phyloP scores from a whole-genome alignment of 1,140 invertebrate genomes.

The Acyrthosiphon pisum region DNA sequence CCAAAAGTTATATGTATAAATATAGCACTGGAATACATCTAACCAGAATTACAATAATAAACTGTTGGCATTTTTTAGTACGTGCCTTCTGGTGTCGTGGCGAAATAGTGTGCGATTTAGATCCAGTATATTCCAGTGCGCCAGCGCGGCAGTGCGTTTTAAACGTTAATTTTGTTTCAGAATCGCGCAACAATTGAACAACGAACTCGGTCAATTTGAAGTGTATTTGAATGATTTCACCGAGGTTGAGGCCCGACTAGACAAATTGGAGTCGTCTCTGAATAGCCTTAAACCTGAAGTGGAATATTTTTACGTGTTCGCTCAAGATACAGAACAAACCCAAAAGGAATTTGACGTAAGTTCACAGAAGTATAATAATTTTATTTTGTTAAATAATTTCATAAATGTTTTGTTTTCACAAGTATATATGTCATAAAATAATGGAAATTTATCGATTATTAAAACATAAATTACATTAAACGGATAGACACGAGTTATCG shows the following conservation, averaged over 20 bases:
- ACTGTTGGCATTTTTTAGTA: constrained; percentile 51
- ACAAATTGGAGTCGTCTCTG: constrained; percentile 70
- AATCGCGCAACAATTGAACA: constrained; percentile 67
- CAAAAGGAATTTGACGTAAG: constrained; percentile 61
- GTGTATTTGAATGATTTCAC: constrained; percentile 63
- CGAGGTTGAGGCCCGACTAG: constrained; percentile 70
- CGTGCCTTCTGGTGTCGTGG: neutral
- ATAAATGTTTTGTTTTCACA: neutral
- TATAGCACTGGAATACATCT: constrained; percentile 48
- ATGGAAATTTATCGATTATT: neutral
- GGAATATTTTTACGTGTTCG: constrained; percentile 75
- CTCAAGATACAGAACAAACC: constrained; percentile 61
- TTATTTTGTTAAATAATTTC: neutral
- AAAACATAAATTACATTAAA: neutral
- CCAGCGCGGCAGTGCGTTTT: neutral
- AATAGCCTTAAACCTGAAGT: constrained; percentile 71
- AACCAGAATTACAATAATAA: constrained; percentile 42
- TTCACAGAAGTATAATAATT: neutral
- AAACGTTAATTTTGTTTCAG: constrained; percentile 61
- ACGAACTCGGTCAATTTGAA: constrained; percentile 65
- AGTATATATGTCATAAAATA: neutral
- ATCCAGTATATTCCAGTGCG: constrained; percentile 2
- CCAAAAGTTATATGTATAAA: constrained; percentile 50
- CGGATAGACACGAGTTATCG: no score
- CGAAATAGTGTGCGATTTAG: neutral